Evolutionary conservation across 2,888 invertebrate species (phyloP), one percentile per base, ranked within the genome.

Genomic region (Pandemis corylana): DNA sequence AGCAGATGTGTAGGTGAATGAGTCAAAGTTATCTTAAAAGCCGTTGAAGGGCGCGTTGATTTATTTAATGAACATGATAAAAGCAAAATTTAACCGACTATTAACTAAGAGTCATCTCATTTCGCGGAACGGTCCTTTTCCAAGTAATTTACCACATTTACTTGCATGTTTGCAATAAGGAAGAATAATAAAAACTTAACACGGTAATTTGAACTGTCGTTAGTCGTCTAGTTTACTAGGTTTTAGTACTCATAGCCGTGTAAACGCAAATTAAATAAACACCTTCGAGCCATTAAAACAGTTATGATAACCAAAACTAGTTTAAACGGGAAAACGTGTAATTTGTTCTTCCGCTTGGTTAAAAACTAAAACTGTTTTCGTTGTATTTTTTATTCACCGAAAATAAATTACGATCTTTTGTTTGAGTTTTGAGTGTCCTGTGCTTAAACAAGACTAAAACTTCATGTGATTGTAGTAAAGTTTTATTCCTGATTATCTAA

Each of bases 91-190:
- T n/a, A 42, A 13, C 53, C 41, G 10, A 66, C 53, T n/a, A 28
- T 13, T 49, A 13, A 41, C 66, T 15, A 36, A 65, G 51, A 74
- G 61, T 62, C 65, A 64, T 63, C 51, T 51, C 64, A 28, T 61
- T 74, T 74, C 69, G 41, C 61, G 74, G 74, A 66, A 74, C 10
- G 62, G 51, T 67, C 7, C 28, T 13, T 28, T 10, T 41, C 28
- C 13, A 12, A 65, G 68, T 61, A 70, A 61, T 44, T 69, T 42
- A 61, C 42, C 28, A 69, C 15, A 69, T 51, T 70, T 74, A 66
- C 69, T 69, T 67, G 74, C 61, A 61, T 70, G 13, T 44, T 7
- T n/a, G 68, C 56, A 65, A 74, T 66, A 66, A 74, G 74, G 73
- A 74, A 74, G 74, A 56, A 61, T 51, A 61, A 61, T 65, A 69